Base-by-base conservation (phyloP, 2,113 vertebrate species). In the Atherinomorus stipes region DNA sequence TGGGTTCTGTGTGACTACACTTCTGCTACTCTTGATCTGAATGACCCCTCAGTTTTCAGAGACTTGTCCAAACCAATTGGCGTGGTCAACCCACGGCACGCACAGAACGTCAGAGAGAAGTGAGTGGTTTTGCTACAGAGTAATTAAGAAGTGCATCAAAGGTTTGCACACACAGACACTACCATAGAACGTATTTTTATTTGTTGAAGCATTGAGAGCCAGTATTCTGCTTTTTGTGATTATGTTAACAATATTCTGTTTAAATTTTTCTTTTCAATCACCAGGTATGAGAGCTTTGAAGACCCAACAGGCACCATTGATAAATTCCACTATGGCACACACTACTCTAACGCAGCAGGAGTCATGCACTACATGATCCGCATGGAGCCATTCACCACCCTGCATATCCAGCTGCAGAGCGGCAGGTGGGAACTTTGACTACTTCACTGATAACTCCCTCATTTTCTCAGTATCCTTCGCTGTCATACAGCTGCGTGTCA, bases 331-430 rank as follows among this genome's bases (percentile, higher is more conserved):
- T 99, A 99, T 0, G 98, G 98, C 76, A 99, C 98, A 1, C 98
- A 99, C 94, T 99, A 99, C 92, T 99, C 98, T 66, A 99, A 99
- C 1, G 97, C 98, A 0, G 97, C 98, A 0, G 98, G 98, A 0
- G 98, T 99, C 88, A 99, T 99, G 98, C 98, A 99, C 94, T 99
- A 99, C 95, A 95, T 99, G 95, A 99, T 99, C 91, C 97, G 98
- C 53, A 94, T 94, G 25, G 98, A 99, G 75, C 98, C 98, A 4
- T 98, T 99, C 88, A 99, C 98, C 79, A 97, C 94, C 1, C 92
- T 99, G 82, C 98, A 99, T 57, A 96, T 99, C 87, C 98, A 99
- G 93, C 94, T 99, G 87, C 98, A 99, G 94, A 98, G 96, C 0
- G 97, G 97, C 92, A 96, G 96, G 98, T 97, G 83, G 28, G 86